Evolutionary conservation across 2,113 vertebrate species (phyloP).

Genomic region (Pseudopipra pipra): DNA sequence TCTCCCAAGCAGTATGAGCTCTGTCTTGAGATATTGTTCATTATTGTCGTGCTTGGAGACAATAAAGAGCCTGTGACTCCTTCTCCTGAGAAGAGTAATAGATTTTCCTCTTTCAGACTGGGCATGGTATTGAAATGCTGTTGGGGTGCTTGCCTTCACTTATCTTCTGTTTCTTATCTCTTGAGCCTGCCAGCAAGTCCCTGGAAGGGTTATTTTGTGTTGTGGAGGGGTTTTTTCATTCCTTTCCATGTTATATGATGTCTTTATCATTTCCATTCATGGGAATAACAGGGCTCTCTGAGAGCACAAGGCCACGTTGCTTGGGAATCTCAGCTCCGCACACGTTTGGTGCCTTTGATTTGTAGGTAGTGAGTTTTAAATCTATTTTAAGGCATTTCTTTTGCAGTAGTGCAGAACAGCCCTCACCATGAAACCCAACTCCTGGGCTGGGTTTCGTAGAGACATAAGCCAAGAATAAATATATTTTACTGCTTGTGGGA

Average conservation of each 20-base stretch:
- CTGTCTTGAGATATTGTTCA: not conserved
- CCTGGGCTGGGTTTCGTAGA: not conserved
- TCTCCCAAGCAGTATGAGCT: not conserved
- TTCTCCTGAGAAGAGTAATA: not conserved
- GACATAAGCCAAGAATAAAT: not conserved
- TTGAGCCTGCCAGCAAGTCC: not conserved
- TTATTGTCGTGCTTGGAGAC: not conserved
- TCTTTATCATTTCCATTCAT: not conserved
- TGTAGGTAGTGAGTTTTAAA: not conserved
- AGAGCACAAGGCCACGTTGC: not conserved
- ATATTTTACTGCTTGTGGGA: not conserved
- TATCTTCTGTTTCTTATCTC: not conserved
- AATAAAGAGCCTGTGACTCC: not conserved
- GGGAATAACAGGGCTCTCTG: not conserved
- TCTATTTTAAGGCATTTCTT: not conserved
- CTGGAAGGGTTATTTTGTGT: not conserved
- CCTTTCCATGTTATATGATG: not conserved
- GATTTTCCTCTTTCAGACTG: not conserved
- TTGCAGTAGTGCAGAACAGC: not conserved
- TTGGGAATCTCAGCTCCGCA: not conserved
- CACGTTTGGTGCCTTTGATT: not conserved
- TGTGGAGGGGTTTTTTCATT: not conserved
- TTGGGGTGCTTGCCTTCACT: not conserved
- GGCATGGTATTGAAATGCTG: not conserved
- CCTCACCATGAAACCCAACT: not conserved